Base-by-base conservation (phyloP, 2,113 vertebrate genomes). In the Vicugna pacos region DNA sequence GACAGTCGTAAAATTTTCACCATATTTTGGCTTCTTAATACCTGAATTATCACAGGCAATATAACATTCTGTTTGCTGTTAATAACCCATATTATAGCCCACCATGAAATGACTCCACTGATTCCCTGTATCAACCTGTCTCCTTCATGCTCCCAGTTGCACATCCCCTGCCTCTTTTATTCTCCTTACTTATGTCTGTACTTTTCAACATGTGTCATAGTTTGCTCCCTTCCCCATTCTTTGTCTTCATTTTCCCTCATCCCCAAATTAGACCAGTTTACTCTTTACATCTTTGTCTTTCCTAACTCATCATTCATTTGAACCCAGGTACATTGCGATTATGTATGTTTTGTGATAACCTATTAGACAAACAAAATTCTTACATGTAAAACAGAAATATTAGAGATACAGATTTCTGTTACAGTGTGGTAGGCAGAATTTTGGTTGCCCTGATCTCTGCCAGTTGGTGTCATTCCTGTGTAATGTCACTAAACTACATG, bases 21-120 rank as follows among this genome's bases (percentile, higher is more conserved):
- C 20, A 50, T 56, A 16, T 70, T 92, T 94, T 32, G 77, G n/a
- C 42, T 76, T 84, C 65, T 81, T 84, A 94, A 46, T 84, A 64
- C 3, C 42, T 30, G 11, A 79, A 60, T 54, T 69, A 65, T 20
- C 19, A 62, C 10, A 62, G 58, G 24, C 17, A 64, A 64, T 46
- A 5, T 11, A 79, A 83, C 1, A 10, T 58, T 94, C 56, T 65
- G 35, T 84, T 93, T 89, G 58, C 30, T 86, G 20, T 46, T 79
- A 56, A 14, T 3, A 54, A 54, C 54, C 28, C 65, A 2, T 64
- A 58, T 42, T 86, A 46, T 3, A 94, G 30, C 35, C 48, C 19
- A 54, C 65, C 35, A 6, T 81, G 80, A 80, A 80, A 76, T 84
- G 15, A 69, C 24, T 80, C 9, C 17, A 32, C 35, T 20, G 48